Base-by-base conservation (phyloP, 2,888 invertebrate species). In the Leptinotarsa peninsularis region DNA sequence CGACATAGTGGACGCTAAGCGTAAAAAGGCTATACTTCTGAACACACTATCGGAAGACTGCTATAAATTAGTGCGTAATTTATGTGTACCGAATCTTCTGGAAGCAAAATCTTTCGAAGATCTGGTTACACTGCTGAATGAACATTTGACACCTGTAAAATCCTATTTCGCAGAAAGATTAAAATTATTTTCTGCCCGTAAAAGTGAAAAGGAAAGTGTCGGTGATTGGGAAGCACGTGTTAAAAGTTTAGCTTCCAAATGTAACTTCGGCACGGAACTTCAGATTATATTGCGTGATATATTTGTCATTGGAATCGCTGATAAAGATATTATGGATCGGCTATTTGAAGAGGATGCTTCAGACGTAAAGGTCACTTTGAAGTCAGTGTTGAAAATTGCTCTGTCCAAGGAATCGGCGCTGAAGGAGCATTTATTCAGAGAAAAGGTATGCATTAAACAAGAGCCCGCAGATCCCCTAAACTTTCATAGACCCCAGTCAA, bases 261-360 rank as follows among this genome's bases (percentile, higher is more conserved):
- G 76, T 72, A 66, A 67, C 50, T 78, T 78, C 70, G 71, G 72
- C 17, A 49, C 23, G 13, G 74, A 78, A 60, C 56, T 77, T 50
- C 15, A 66, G 14, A 70, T 63, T 58, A 60, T 77, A 14, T 72
- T 74, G 71, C 52, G 72, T 27, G 76, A 76, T 63, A 71, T 76
- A 43, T 77, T 77, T 54, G 76, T 72, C n/a, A 72, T 74, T 43
- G 78, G 76, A 43, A 76, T 78, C 15, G 68, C 67, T 21, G 74
- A 76, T 49, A 70, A 66, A n/a, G 70, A 73, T 52, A 67, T 77
- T 18, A 69, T 75, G 73, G 77, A 77, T 58, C 66, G 73, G 2
- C 63, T 75, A 49, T 75, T 77, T 68, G 77, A 77, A 67, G 75
- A 76, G 71, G 75, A 77, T 67, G 73, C 73, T 14, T 58, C 67